Percentiles rank a stretch among this genome's conserved stretches.
These are phyloP conservation scores for Doryteuthis pealeii DNA, from an alignment of 1,140 invertebrate genomes.

Conservation along the genomic window DNA sequence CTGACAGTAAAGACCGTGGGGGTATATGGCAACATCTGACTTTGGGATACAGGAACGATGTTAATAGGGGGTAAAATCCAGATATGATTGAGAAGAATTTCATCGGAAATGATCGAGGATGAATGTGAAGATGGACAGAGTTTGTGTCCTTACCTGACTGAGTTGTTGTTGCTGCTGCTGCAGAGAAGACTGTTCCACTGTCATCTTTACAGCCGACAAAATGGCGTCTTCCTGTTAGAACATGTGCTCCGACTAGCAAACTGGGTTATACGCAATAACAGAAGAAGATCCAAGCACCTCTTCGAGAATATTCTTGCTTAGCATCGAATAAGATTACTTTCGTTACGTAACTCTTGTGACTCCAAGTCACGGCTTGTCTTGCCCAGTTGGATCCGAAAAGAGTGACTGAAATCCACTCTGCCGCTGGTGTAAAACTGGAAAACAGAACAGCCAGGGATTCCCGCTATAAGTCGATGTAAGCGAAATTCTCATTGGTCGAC, in stretches of 20 bases:
- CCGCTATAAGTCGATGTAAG: conserved; percentile 4
- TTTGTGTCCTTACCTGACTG: too few relatives aligned
- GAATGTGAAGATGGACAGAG: not conserved
- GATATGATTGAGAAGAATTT: not conserved
- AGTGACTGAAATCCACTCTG: not conserved
- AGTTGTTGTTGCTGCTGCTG: conserved; percentile 6
- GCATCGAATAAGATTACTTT: not conserved
- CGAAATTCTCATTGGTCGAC: not conserved
- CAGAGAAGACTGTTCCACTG: conserved; percentile 24
- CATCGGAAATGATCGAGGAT: not conserved
- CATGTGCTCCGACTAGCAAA: not conserved
- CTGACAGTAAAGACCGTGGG: too few relatives aligned
- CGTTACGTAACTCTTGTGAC: not conserved
- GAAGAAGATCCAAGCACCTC: not conserved
- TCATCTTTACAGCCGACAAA: conserved; percentile 18
- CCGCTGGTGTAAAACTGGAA: not conserved
- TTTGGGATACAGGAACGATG: not conserved
- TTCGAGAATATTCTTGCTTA: too few relatives aligned
- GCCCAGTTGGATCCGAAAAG: not conserved
- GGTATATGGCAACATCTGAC: too few relatives aligned
- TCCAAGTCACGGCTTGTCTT: not conserved
- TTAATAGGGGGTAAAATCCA: not conserved
- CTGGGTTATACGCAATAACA: not conserved
- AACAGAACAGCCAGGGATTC: conserved; percentile 14
- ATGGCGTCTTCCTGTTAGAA: conserved; percentile 9